Conservation (phyloP, 2,888 invertebrate species). For the Spilosoma lubricipeda region DNA sequence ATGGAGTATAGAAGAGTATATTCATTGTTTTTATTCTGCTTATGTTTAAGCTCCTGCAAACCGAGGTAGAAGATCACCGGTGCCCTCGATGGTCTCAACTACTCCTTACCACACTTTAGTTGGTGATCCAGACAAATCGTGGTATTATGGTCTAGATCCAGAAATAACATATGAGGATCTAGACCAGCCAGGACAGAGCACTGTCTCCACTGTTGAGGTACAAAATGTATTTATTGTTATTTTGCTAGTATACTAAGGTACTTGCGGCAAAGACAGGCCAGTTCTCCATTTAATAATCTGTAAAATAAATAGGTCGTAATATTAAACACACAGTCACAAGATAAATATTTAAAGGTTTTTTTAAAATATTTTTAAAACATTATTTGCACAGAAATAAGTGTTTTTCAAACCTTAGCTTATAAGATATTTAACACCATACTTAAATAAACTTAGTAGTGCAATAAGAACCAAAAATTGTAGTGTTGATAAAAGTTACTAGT, state of each 20-base stretch:
- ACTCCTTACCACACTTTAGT: conserved; percentile 72
- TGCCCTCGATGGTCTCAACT: conserved; percentile 69
- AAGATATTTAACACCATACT: no score
- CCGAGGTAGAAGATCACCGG: conserved; percentile 70
- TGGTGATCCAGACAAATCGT: conserved; percentile 75
- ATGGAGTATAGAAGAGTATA: neutral
- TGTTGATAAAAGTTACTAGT: neutral
- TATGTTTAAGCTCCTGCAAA: conserved; percentile 37
- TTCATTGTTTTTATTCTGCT: neutral
- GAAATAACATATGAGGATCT: conserved; percentile 82
- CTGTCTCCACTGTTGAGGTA: conserved; percentile 76
- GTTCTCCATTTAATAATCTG: neutral
- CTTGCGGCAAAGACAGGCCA: neutral
- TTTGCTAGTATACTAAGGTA: neutral
- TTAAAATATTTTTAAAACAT: neutral
- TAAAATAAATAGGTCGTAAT: neutral
- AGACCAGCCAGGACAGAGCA: conserved; percentile 66
- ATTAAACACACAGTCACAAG: no score
- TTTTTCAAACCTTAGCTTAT: neutral
- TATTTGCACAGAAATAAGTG: no score
- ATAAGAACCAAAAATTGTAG: no score
- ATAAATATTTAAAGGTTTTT: neutral
- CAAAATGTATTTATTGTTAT: neutral
- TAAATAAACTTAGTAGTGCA: neutral
- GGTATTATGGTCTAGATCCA: conserved; percentile 84